Evolutionary conservation across 2,113 vertebrate species (phyloP).

Genomic region (Rhinichthys klamathensis): DNA sequence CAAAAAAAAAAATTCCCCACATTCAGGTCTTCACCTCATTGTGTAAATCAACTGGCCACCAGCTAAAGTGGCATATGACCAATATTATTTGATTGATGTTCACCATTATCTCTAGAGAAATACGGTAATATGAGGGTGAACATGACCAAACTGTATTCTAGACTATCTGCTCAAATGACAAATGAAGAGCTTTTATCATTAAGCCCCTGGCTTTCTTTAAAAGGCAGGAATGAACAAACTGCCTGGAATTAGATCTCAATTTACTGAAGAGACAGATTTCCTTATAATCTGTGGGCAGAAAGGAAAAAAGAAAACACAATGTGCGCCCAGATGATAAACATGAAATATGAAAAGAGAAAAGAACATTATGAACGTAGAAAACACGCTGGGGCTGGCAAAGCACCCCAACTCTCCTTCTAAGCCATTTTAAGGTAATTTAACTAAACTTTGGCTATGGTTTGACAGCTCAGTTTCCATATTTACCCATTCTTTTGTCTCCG

Average conservation of each 20-base stretch:
- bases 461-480: slow-evolving; percentile 40
- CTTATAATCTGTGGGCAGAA: slow-evolving; percentile 38
- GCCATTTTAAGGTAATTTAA: slow-evolving; percentile 38
- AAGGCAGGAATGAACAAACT: slow-evolving; percentile 57
- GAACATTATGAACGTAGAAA: slow-evolving; percentile 29
- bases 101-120: slow-evolving; percentile 17
- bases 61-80: not conserved
- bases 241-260: slow-evolving; percentile 33
- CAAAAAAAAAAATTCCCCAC: not conserved
- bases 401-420: slow-evolving; percentile 13
- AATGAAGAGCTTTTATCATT: slow-evolving; percentile 46
- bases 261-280: slow-evolving; percentile 39
- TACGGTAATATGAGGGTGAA: not conserved
- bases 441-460: slow-evolving; percentile 30
- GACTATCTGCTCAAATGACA: slow-evolving; percentile 51
- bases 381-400: slow-evolving; percentile 31
- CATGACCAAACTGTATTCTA: not conserved
- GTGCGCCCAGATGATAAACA: slow-evolving; percentile 40
- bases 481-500: slow-evolving; percentile 20
- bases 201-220: slow-evolving; percentile 58
- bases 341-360: slow-evolving; percentile 45
- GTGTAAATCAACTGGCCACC: not conserved
- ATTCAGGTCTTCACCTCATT: not conserved
- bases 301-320: slow-evolving; percentile 48
- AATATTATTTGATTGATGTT: not conserved